Base-by-base conservation (phyloP, 1,140 invertebrate species). In the Cataglyphis hispanica region DNA sequence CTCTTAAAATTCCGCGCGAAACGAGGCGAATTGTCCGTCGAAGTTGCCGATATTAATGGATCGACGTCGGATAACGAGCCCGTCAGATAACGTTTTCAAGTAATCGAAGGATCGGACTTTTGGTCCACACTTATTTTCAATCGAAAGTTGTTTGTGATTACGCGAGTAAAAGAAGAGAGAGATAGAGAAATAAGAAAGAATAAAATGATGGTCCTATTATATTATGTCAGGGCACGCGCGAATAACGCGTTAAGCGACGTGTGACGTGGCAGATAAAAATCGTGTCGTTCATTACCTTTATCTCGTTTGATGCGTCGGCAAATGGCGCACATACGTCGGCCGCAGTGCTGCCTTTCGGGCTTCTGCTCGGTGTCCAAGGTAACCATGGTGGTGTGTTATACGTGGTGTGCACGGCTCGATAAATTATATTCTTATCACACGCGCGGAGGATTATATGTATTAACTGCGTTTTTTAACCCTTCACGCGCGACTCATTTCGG, bases 281-380 rank as follows among this genome's bases (percentile, higher is more conserved):
- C 75, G 19, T 81, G 53, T 77, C 58, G n/a, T 66, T 75, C 53
- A 80, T 94, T 94, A 95, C 94, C 94, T 95, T 93, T 95, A 86
- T 95, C 94, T 83, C 94, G 92, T 89, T 93, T 94, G 91, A 95
- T 94, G 89, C 94, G 93, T 91, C 94, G 93, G 92, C 94, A 95
- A 93, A 95, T 95, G 58, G 94, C 94, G 87, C 94, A 95, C 94
- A 95, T 95, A 80, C 94, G 94, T 58, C 94, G 92, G 67, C 92
- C 94, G 88, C 94, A 95, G 75, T 95, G 94, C 86, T 94, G 94
- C 93, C 94, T 88, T 87, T 95, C 94, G 74, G 93, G 93, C 91
- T 95, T 95, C 90, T 94, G 94, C 86, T 94, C 94, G 46, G 94
- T 94, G 93, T 95, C 94, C 92, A 95, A 87, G 90, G 94, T 95